phyloP scores from a whole-genome alignment of 2,888 invertebrate genomes.

The Masnerella sp. region DNA sequence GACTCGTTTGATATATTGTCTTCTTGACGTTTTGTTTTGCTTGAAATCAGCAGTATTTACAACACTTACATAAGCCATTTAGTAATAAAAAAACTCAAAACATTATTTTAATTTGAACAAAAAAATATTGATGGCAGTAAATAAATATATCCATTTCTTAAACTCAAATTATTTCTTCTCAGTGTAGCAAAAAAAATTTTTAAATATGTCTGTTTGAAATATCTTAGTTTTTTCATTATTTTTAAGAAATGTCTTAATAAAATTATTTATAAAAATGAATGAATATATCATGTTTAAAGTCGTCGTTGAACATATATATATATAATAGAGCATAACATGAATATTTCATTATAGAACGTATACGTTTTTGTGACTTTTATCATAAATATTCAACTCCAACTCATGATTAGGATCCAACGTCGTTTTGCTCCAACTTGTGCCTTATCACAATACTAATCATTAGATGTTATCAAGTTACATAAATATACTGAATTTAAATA shows the following conservation, averaged over 20 bases:
- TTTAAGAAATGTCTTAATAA: no score
- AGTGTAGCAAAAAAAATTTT: no score
- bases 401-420: constrained; percentile 10
- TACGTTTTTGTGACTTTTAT: not conserved
- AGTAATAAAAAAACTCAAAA: no score
- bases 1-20: constrained; percentile 68
- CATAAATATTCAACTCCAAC: constrained; percentile 1
- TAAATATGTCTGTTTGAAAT: no score
- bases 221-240: no score
- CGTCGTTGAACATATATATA: not conserved
- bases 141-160: no score
- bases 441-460: not conserved
- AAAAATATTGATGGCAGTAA: no score
- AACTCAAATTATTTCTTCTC: no score
- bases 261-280: no score
- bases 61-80: not conserved
- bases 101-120: no score
- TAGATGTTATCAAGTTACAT: constrained; percentile 13
- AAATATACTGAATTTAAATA: constrained; percentile 21
- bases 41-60: constrained; percentile 41
- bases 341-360: constrained; percentile 9
- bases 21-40: constrained; percentile 75
- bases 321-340: not conserved
- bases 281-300: no score
- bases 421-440: not conserved